Base-by-base conservation (phyloP, 2,113 vertebrate genomes). In the Amblyornis subalaris region DNA sequence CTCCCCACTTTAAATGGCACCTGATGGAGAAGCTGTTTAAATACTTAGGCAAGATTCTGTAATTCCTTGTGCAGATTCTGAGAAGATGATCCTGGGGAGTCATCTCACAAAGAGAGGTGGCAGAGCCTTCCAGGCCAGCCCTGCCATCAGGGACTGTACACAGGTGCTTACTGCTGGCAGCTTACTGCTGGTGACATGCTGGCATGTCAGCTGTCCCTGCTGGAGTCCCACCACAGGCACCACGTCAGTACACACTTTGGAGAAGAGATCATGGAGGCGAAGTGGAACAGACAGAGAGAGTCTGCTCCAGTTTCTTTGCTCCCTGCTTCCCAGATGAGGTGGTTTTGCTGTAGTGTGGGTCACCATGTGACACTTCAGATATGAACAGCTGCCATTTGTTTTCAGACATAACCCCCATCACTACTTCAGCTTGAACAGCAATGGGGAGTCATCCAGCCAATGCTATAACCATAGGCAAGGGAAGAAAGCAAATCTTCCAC, bases 41-140 rank as follows among this genome's bases (percentile, higher is more conserved):
- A 70, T 67, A 67, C 0, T 0, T 3, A 45, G 16, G 38, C 0
- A 2, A 74, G 22, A 64, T 15, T 8, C 61, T 66, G 33, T 57
- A 77, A 38, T 20, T 33, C 26, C 47, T 53, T 0, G 0, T 38
- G 73, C 23, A 48, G 82, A 62, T 11, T 7, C 48, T 47, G 21
- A 82, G 36, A 58, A 29, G 16, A 53, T 18, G 67, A 48, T 36
- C 6, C 44, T 6, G 5, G 14, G 26, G 20, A 10, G 15, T 25
- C 25, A 33, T 12, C 21, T 36, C 5, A 1, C 1, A 4, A 25
- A 42, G 36, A 86, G 44, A 47, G 16, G 26, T 42, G 38, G 26
- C n/a, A 57, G n/a, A 78, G 9, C 14, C 28, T 44, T 60, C 24
- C 65, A 67, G 54, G 33, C 7, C 33, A 77, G 50, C 51, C 14